Conservation (phyloP, 2,797 vertebrate genomes). For the Acomys russatus region DNA sequence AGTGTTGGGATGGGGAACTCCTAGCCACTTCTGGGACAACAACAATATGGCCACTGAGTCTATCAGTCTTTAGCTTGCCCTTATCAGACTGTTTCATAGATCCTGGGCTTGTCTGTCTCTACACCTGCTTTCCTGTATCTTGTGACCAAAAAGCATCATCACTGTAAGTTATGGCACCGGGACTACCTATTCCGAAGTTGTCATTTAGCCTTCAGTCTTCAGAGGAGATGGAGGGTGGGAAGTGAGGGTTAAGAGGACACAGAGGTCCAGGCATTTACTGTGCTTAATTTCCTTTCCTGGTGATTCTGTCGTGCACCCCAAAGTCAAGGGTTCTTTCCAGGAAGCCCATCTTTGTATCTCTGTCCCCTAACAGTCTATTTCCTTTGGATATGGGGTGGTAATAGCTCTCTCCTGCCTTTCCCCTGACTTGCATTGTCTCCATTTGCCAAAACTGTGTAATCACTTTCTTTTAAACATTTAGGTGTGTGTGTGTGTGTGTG, state of each 20-base stretch:
- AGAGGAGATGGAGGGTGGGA: background rate
- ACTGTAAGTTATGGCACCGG: background rate
- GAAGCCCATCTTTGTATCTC: background rate
- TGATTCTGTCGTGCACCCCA: constrained; percentile 13
- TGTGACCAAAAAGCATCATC: constrained; percentile 22
- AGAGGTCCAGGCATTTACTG: background rate
- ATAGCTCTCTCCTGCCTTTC: constrained; percentile 20
- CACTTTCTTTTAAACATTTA: background rate
- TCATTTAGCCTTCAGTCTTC: background rate
- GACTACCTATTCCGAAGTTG: background rate
- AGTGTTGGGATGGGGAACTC: background rate
- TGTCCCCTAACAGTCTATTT: background rate
- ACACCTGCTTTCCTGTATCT: background rate
- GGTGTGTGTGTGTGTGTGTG: background rate
- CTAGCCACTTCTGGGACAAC: background rate
- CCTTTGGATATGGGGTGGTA: background rate
- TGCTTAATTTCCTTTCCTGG: constrained; percentile 21
- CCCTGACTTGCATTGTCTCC: background rate
- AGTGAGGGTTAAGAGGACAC: background rate
- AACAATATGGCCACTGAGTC: background rate
- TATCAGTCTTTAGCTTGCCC: background rate
- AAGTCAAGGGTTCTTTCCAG: constrained; percentile 50
- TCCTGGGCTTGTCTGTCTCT: background rate
- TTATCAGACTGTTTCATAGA: background rate
- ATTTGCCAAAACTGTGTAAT: background rate